Evolutionary conservation across 2,888 invertebrate genomes (phyloP), one percentile per base, ranked within the genome.

Genomic region (Drosophila emarginata): DNA sequence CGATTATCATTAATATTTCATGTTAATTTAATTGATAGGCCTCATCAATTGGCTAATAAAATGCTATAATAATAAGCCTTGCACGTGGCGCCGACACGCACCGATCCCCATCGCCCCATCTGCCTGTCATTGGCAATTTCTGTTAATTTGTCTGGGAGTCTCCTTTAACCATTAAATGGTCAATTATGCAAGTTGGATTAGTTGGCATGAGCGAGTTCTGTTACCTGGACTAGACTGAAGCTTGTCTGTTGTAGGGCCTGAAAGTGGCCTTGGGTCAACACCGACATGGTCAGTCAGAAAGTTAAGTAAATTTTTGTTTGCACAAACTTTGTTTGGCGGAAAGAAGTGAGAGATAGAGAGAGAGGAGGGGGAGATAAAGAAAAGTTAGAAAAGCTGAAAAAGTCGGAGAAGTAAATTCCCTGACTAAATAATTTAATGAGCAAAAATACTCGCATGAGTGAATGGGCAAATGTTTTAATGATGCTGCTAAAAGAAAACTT

Each of bases 371-470:
- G 23, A 14, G 40, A 58, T 7, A 32, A 4, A 11, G 32, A 9
- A 32, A 32, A 70, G 69, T 70, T 69, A 40, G 57, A 37, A 56
- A 56, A 45, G 62, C 7, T 56, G 32, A 45, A 36, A 63, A 52
- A 53, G 26, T 37, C 28, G 54, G 21, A 56, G 50, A 52, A 64
- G 59, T 32, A 64, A 59, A 18, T 70, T 71, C 53, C 37, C 36
- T 53, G 64, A 54, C 59, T 64, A 57, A 79, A 80, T 74, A 83
- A 80, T 83, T 80, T 86, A 86, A 81, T 76, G 76, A 66, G 72
- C 68, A 45, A 37, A 56, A 66, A 67, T 53, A 72, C 59, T 51
- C 72, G 70, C 70, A 59, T 65, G 70, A 65, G 53, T 56, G 72
- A 60, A 18, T 65, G 70, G 26, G 50, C 51, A 56, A 71, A 65